Conservation (phyloP, 2,888 invertebrate genomes). For the Alentia gelatinosa region DNA sequence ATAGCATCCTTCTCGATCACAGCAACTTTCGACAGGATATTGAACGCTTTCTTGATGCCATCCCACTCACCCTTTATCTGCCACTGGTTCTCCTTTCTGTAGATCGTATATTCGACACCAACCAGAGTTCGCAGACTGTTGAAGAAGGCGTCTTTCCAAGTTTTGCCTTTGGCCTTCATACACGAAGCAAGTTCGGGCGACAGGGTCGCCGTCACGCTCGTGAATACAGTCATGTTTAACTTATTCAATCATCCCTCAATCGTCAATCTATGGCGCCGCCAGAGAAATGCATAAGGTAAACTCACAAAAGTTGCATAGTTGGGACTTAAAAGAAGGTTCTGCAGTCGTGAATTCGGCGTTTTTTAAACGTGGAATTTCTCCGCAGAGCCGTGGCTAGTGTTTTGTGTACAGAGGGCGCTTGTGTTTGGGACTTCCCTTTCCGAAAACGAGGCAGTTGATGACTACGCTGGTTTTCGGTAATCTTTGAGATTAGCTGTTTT, state of each 20-base stretch:
- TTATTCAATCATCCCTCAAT: background rate
- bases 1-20: slow-evolving; percentile 42
- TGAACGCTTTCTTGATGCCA: background rate
- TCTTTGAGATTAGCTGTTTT: too few relatives aligned
- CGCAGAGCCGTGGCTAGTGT: background rate
- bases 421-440: slow-evolving; percentile 10
- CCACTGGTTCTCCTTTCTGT: slow-evolving; percentile 39
- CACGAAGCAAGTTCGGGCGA: slow-evolving; percentile 39
- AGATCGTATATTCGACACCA: slow-evolving; percentile 21
- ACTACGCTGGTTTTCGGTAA: too few relatives aligned
- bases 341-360: background rate
- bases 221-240: slow-evolving; percentile 41
- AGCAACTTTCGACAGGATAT: slow-evolving; percentile 5
- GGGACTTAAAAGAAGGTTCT: background rate
- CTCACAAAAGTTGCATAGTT: background rate
- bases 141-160: slow-evolving; percentile 40
- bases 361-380: slow-evolving; percentile 23
- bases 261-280: too few relatives aligned
- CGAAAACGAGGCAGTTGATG: slow-evolving; percentile 36
- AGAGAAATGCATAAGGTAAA: background rate
- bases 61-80: slow-evolving; percentile 31
- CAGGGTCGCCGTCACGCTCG: slow-evolving; percentile 36
- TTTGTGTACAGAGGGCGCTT: slow-evolving; percentile 35
- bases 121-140: slow-evolving; percentile 21
- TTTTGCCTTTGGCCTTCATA: slow-evolving; percentile 47